Evolutionary conservation across 2,888 invertebrate species (phyloP).

Genomic region (Drosophila sordidapex): DNA sequence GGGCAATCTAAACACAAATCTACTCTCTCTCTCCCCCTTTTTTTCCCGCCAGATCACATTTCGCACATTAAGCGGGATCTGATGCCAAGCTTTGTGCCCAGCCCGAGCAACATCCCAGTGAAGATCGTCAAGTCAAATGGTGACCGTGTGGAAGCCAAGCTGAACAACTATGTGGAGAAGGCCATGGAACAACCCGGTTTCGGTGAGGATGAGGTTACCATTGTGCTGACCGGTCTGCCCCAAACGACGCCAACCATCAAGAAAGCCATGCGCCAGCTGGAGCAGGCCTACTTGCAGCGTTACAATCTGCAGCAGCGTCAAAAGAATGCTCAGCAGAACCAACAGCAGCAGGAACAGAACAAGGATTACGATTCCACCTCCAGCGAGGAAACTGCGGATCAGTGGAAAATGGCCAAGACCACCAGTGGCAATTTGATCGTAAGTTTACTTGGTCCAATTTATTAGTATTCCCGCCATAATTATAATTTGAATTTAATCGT

Average conservation of each 20-base stretch:
- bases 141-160: conserved; percentile 63
- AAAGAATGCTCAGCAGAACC: conserved; percentile 56
- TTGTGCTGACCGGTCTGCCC: conserved; percentile 81
- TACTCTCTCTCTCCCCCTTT: too few relatives aligned
- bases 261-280: conserved; percentile 75
- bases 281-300: conserved; percentile 77
- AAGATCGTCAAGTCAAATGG: conserved; percentile 72
- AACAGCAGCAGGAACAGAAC: conserved; percentile 30
- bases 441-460: conserved; percentile 24
- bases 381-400: conserved; percentile 62
- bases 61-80: conserved; percentile 64
- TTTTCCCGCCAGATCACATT: conserved; percentile 58
- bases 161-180: conserved; percentile 72
- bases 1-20: background rate
- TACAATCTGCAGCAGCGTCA: conserved; percentile 70
- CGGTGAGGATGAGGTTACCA: conserved; percentile 80
- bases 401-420: conserved; percentile 58
- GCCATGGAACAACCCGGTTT: conserved; percentile 58
- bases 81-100: conserved; percentile 74
- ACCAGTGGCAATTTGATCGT: conserved; percentile 77
- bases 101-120: conserved; percentile 73
- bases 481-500: background rate
- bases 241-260: conserved; percentile 61
- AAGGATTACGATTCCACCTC: conserved; percentile 56
- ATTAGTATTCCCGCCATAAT: background rate